Base-by-base conservation (phyloP, 2,797 vertebrate species). In the Fistularia tabacaria region DNA sequence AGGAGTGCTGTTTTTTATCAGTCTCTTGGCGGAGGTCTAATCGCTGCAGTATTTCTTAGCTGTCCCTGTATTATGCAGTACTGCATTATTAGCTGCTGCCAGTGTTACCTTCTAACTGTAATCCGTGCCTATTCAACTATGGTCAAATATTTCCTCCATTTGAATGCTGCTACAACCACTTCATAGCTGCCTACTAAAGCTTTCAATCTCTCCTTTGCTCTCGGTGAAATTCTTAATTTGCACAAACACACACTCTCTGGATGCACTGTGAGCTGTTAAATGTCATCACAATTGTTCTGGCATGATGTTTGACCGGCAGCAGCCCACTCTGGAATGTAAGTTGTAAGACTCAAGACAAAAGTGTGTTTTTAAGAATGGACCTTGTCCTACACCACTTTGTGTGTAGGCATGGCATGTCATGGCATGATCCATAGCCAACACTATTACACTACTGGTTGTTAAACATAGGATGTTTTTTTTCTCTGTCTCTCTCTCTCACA, bases 31-130 rank as follows among this genome's bases (percentile, higher is more conserved):
- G 38, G 3, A 36, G 7, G 9, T 62, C 56, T 68, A 51, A 63
- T 62, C 66, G 65, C 61, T 82, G 67, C 64, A 75, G 72, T 55
- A 54, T 14, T 74, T 70, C 62, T 38, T 50, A 63, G 65, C 75
- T 60, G 54, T 59, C 57, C 40, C 36, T 7, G 40, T 69, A 70
- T 65, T 69, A 74, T 64, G 55, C 0, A 11, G 75, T 69, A 60
- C 60, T 36, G 37, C 13, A 55, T 60, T 53, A 58, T 48, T 70
- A 55, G 68, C 63, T 70, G 72, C 64, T 64, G 46, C 10, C 50
- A 46, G 51, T 39, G 3, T 11, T 42, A 13, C 15, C 47, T 49
- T 10, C 12, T 66, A 57, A 52, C 46, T 66, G 47, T 66, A 60
- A 77, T 79, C 74, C 60, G 69, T 79, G 47, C 53, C 39, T 58